Evolutionary conservation across 2,113 vertebrate species (phyloP), one percentile per base, ranked within the genome.

Genomic region (Thomomys bottae): DNA sequence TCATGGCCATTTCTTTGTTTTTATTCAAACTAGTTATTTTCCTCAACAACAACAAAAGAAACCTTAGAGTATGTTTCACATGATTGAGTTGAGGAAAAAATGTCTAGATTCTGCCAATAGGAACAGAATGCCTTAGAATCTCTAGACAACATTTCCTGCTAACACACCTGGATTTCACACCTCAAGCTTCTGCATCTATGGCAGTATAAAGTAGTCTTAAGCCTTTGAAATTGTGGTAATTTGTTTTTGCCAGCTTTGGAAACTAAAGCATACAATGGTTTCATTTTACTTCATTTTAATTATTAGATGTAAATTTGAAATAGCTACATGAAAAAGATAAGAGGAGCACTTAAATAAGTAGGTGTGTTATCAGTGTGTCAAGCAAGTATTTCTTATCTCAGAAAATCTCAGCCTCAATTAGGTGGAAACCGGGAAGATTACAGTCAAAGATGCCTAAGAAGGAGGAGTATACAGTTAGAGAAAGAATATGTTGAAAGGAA

Each of bases 401-500:
- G 15, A 45, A 64, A 80, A 76, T 34, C 30, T 85, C 68, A 81
- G 38, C 4, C 40, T 77, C 18, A 11, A 6, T 88, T 59, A 81
- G n/a, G 8, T 49, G 30, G 32, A 54, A 77, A 54, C 1, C 23
- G 63, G 87, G 71, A 59, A 89, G 30, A 45, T n/a, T 45, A 68
- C 4, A 68, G 28, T 15, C 32, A 34, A 64, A 93, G 38, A 36
- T 3, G 20, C 26, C 1, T 61, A 42, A 28, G 72, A 78, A 63
- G 23, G 34, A 57, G 34, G 34, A 57, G 34, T 32, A 3, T 63
- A 28, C 23, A 54, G 12, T 76, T 84, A 83, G 32, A 34, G 12
- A 84, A 89, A 91, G 32, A 86, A 61, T 15, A 11, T 30, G 14
- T 34, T 90, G 63, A 90, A 77, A 79, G 28, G 32, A 61, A 89